Evolutionary conservation across 2,888 invertebrate genomes (phyloP).

Genomic region (Andricus curvator): DNA sequence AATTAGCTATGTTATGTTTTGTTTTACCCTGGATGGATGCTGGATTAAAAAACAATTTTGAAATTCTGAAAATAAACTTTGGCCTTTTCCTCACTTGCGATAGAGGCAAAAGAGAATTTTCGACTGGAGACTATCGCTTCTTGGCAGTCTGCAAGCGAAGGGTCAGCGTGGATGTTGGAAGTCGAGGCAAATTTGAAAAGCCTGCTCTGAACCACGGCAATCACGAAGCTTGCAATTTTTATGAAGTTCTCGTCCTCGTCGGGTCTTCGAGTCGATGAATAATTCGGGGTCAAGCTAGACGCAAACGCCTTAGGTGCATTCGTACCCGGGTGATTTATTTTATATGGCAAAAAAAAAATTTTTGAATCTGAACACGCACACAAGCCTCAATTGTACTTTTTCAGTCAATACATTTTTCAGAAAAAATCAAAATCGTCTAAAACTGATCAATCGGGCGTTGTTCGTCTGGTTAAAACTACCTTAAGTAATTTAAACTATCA

Average conservation of each 20-base stretch:
- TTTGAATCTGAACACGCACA: too few species aligned
- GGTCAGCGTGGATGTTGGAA: constrained; percentile 48
- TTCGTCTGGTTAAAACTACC: too few species aligned
- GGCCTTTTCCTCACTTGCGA: not conserved
- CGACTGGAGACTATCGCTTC: not conserved
- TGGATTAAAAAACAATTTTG: not conserved
- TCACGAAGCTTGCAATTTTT: constrained; percentile 74
- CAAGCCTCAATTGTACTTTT: too few species aligned
- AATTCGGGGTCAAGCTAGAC: constrained; percentile 73
- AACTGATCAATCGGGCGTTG: too few species aligned
- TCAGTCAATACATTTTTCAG: too few species aligned
- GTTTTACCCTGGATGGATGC: not conserved
- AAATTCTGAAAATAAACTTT: not conserved
- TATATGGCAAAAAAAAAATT: too few species aligned
- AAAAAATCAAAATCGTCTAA: too few species aligned
- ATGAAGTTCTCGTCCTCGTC: constrained; percentile 71
- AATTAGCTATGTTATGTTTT: not conserved
- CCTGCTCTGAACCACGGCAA: constrained; percentile 68
- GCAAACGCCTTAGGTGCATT: constrained; percentile 56
- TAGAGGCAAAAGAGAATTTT: not conserved
- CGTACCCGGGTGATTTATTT: too few species aligned
- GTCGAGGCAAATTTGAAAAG: constrained; percentile 66
- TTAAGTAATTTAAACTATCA: too few species aligned
- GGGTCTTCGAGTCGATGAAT: constrained; percentile 72
- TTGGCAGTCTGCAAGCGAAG: constrained; percentile 17